Percentiles rank a stretch among this genome's conserved stretches.
Evolutionary conservation across 1,140 invertebrate genomes (phyloP).

Genomic region (Heliconius eleuchia): DNA sequence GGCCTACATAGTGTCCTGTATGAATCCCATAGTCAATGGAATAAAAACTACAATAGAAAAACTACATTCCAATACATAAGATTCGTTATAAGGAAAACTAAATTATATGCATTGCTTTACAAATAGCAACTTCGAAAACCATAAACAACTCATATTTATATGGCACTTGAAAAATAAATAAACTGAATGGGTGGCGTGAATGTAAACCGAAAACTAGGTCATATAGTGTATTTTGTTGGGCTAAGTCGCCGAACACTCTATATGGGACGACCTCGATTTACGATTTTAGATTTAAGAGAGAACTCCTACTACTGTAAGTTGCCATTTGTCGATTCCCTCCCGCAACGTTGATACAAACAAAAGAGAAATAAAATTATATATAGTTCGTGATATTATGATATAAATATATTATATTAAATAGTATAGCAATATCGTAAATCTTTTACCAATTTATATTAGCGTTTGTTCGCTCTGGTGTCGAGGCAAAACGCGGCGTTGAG

Average conservation of each 20-base stretch:
- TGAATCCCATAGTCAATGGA: too few species aligned
- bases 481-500: too few species aligned
- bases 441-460: too few species aligned
- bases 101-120: not conserved
- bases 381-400: not conserved
- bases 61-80: not conserved
- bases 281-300: constrained; percentile 6
- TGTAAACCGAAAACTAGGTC: constrained; percentile 1
- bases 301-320: not conserved
- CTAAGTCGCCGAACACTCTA: constrained; percentile 2
- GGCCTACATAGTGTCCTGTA: too few species aligned
- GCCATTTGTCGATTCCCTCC: not conserved
- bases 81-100: not conserved
- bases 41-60: not conserved
- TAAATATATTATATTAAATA: not conserved
- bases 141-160: constrained; percentile 1
- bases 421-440: too few species aligned
- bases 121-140: not conserved
- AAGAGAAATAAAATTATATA: not conserved
- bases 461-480: too few species aligned
- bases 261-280: constrained; percentile 3
- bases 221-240: not conserved
- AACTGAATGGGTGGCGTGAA: not conserved
- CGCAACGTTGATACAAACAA: not conserved
- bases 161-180: constrained; percentile 14